Base-by-base conservation (phyloP, 1,140 invertebrate species). In the Pachypeltis micranthus region DNA sequence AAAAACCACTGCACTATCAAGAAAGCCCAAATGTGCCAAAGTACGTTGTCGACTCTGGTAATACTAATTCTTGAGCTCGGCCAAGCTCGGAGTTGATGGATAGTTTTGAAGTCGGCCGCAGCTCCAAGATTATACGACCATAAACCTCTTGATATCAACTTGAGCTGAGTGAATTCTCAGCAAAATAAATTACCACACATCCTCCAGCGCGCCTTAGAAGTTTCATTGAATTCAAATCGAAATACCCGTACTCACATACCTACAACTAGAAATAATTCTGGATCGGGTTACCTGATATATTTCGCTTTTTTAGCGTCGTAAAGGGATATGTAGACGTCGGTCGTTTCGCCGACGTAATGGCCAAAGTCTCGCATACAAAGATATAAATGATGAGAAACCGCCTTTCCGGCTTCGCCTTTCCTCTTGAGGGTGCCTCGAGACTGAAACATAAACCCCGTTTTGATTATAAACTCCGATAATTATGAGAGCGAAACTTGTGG, bases 361-460 rank as follows among this genome's bases (percentile, higher is more conserved):
- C 88, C 87, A 72, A 93, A 93, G 71, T 93, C 89, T 4, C 90
- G 75, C 85, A 93, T 90, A 70, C 86, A 90, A 71, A 92, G 87
- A 73, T 90, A 91, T 7, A 93, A 75, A 72, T 93, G 89, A 73
- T 92, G 86, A 1, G 87, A 86, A 2, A 86, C 72, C 0, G 85
- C 80, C 69, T 85, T 86, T n/a, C 79, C 80, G 44, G 77, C 75
- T 66, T 85, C 81, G 25, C 57, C 57, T 75, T 80, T 87, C 1
- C 83, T 77, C 21, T 82, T 80, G 2, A 88, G 72, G 0, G 87
- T 90, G 0, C 86, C 86, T 2, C 85, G 77, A 68, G 79, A 79
- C 83, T 74, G 67, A 12, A 70, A 67, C 26, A 59, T 58, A 67
- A 59, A 28, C 73, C 73, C 64, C 72, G n/a, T n/a, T n/a, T n/a